These are phyloP conservation scores for Metacarcinus magister DNA, from an alignment of 2,888 invertebrate species.

Conservation along the genomic window DNA sequence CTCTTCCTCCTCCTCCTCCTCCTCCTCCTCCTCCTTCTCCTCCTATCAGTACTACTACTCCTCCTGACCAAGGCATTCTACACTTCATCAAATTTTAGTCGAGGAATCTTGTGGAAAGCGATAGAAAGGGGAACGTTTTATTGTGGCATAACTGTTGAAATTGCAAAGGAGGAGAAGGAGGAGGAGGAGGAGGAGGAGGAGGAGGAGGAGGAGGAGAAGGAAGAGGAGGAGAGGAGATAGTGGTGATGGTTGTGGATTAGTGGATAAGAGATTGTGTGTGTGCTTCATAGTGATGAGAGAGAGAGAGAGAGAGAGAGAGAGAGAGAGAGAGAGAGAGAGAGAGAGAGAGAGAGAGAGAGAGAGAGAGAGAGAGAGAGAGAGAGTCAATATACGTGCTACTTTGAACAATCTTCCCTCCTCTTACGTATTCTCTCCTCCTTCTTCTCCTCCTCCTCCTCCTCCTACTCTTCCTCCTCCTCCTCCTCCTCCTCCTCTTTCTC, in stretches of 20 bases:
- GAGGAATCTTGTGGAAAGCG: not conserved
- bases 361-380: constrained; percentile 10
- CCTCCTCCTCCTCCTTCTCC: not conserved
- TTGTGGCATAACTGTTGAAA: constrained; percentile 9
- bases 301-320: constrained; percentile 4
- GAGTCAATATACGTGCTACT: constrained; percentile 17
- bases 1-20: not conserved
- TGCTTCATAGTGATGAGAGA: not conserved
- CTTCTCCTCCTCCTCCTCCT: not conserved
- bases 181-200: constrained; percentile 29
- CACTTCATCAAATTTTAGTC: not conserved
- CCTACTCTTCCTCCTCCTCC: not conserved
- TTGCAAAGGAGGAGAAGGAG: constrained; percentile 9
- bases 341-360: not conserved
- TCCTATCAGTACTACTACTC: not conserved
- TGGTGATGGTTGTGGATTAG: not conserved
- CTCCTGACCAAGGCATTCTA: not conserved
- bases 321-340: constrained; percentile 5
- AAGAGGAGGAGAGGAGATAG: not conserved
- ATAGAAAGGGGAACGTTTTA: not conserved
- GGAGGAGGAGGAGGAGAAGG: constrained; percentile 28
- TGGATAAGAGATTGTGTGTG: not conserved
- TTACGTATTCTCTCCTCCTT: not conserved
- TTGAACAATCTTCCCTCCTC: not conserved
- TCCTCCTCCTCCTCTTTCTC: no score